Percentiles rank a stretch among this genome's conserved stretches.
phyloP scores from a whole-genome alignment of 2,797 vertebrate genomes.

The Danio jaintianensis region DNA sequence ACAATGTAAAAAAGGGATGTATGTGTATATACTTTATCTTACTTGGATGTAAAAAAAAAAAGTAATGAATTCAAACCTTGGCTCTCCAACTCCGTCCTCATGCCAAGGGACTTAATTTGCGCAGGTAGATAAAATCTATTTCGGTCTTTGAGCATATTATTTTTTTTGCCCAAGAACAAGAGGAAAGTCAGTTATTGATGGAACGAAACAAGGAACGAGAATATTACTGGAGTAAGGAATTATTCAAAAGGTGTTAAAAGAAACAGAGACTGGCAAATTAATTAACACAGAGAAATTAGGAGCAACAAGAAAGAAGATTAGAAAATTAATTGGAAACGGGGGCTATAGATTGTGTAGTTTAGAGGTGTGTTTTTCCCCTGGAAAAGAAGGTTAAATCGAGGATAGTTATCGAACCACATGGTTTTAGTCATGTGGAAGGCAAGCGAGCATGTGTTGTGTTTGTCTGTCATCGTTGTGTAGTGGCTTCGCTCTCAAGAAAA shows the following conservation, averaged over 20 bases:
- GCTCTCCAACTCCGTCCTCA: constrained; percentile 31
- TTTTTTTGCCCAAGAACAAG: constrained; percentile 8
- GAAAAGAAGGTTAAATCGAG: constrained; percentile 23
- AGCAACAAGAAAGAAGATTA: constrained; percentile 37
- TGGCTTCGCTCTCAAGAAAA: constrained; percentile 21
- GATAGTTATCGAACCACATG: constrained; percentile 42
- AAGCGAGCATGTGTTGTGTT: constrained; percentile 58
- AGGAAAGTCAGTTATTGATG: constrained; percentile 33
- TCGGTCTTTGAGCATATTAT: constrained; percentile 31
- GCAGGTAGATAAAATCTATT: constrained; percentile 50
- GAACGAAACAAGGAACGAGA: constrained; percentile 22
- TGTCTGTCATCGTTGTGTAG: constrained; percentile 28
- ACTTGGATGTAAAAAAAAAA: constrained; percentile 10
- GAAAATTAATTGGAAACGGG: constrained; percentile 41
- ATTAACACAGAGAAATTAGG: constrained; percentile 41
- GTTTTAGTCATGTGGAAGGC: constrained; percentile 76
- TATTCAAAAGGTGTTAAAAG: constrained; percentile 35
- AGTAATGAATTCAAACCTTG: constrained; percentile 26
- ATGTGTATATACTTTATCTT: constrained; percentile 1
- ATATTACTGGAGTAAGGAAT: constrained; percentile 26
- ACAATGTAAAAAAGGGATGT: not conserved
- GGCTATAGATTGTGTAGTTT: constrained; percentile 11
- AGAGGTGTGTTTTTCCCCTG: constrained; percentile 1
- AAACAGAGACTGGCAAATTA: constrained; percentile 30
- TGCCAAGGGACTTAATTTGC: constrained; percentile 51